Base-by-base conservation (phyloP, 2,888 invertebrate species). In the Epinotia demarniana region DNA sequence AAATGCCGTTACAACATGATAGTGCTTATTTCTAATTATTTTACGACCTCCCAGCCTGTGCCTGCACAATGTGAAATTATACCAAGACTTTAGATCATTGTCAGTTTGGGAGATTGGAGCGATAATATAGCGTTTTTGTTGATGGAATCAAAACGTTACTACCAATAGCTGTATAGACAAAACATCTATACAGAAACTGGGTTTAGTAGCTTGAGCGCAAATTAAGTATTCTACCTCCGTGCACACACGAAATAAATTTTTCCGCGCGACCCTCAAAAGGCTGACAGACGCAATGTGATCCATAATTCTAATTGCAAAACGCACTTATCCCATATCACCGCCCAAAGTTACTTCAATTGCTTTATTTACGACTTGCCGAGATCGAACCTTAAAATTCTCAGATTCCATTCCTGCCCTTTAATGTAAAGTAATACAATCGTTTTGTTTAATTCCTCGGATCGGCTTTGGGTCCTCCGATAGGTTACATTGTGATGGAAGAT, bases 401-500 rank as follows among this genome's bases (percentile, higher is more conserved):
- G 13, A 43, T 46, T 39, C 19, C n/a, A 33, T 67, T 33, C n/a
- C 61, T 33, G 27, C 33, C n/a, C 46, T 67, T 19, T 61, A 67
- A 66, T 67, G 67, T 62, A 46, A 46, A 71, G 43, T 60, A 70
- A 61, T 61, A 72, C 53, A 72, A 75, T 62, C 71, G 72, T 75
- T 75, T 75, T 75, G 72, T 75, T 75, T 75, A 72, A 75, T 75
- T 75, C 61, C 69, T 49, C 55, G 12, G 72, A 75, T 72, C 71
- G 67, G 75, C 33, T 67, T 57, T 61, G 72, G 66, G 72, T 72
- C 67, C 72, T 61, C 71, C 67, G 75, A 75, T 72, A 75, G 70
- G 71, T 75, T 66, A 75, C 75, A 75, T 75, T 75, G 75, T 75
- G 75, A 75, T 75, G 49, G 66, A 53, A 75, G 75, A 75, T 75